Base-by-base conservation (phyloP, 2,888 invertebrate genomes). In the Cryptops parisi region DNA sequence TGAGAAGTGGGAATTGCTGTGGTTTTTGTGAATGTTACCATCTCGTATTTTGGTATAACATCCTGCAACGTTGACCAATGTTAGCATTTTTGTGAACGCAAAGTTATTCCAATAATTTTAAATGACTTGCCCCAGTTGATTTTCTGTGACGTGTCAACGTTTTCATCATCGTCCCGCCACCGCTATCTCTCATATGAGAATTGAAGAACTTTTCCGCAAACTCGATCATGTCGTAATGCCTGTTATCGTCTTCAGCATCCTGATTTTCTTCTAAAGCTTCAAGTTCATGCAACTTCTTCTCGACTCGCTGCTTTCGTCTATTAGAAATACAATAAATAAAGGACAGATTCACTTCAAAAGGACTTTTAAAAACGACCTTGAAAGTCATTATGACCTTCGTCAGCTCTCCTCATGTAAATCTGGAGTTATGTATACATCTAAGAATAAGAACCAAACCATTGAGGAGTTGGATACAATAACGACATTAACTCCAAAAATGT, bases 201-300 rank as follows among this genome's bases (percentile, higher is more conserved):
- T 93, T 94, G 71, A 88, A 94, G 70, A 85, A 86, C 57, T 84
- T 80, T 64, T 90, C 87, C n/a, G 93, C 94, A 70, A 89, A 94
- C 65, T 93, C 90, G 0, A 87, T 74, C 66, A 94, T 82, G 65
- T 91, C 89, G 65, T 82, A 84, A 62, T 79, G 76, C n/a, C 58
- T 56, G 4, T 75, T 68, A 52, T 65, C 65, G 60, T 80, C 79
- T 15, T 75, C 78, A 21, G 76, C 70, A 44, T 72, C 72, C 56
- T 70, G 69, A 38, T 54, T 50, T 55, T 73, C 74, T 54, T 76
- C 74, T 55, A 76, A 74, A 62, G 65, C 80, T 60, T 83, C 83
- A 67, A 88, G 74, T 68, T 89, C 88, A 62, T 84, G 82, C 9
- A 90, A 72, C 62, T 88, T 85, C 52, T 85, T 81, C 62, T 89